Conservation (phyloP, 2,888 invertebrate genomes). For the Trissoscelio sp. region DNA sequence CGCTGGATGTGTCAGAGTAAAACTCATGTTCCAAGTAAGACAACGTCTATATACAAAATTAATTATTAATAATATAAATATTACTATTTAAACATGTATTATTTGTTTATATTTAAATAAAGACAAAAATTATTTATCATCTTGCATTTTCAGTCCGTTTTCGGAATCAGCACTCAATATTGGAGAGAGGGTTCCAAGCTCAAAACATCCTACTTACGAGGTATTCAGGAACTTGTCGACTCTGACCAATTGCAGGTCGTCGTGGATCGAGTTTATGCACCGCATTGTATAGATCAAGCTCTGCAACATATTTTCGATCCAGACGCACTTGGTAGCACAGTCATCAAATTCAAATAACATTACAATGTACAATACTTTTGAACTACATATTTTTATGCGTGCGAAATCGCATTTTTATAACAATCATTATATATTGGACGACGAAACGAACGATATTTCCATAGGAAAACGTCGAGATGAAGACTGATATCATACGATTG, state of each 20-base stretch:
- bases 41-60: background rate
- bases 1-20: conserved; percentile 83
- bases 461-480: conserved; percentile 66
- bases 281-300: conserved; percentile 84
- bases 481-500: conserved; percentile 73
- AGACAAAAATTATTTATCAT: conserved; percentile 10
- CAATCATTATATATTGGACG: conserved; percentile 3
- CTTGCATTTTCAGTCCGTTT: conserved; percentile 81
- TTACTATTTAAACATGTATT: no score
- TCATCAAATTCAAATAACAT: conserved; percentile 83
- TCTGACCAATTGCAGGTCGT: conserved; percentile 85
- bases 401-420: conserved; percentile 40
- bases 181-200: conserved; percentile 81
- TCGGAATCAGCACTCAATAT: conserved; percentile 78
- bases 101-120: background rate
- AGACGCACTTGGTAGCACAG: conserved; percentile 84
- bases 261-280: conserved; percentile 85
- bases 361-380: no score
- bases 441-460: conserved; percentile 10
- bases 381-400: conserved; percentile 2
- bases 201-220: conserved; percentile 78
- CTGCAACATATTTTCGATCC: conserved; percentile 82
- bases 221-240: conserved; percentile 84
- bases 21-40: conserved; percentile 83
- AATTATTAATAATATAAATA: no score